Evolutionary conservation across 2,113 vertebrate species (phyloP).

Genomic region (Osmerus mordax): DNA sequence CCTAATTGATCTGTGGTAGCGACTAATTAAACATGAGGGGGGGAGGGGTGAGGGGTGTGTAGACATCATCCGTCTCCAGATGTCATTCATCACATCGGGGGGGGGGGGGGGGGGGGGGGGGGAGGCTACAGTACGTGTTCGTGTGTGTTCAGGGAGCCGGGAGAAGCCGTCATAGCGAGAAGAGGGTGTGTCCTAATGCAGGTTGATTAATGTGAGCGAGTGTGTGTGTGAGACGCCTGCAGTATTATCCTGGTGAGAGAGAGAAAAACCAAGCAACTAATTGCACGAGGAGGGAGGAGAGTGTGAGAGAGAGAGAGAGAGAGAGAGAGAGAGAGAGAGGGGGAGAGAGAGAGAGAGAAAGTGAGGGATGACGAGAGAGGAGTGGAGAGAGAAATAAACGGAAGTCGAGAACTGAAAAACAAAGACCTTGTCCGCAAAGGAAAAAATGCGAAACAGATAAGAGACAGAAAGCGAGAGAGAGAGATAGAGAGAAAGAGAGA

Average conservation of each 20-base stretch:
- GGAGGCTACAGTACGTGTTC: constrained; percentile 9
- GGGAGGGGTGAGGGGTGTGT: constrained; percentile 30
- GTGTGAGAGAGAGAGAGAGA: constrained; percentile 8
- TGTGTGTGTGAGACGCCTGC: too few relatives aligned
- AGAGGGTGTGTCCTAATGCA: too few relatives aligned
- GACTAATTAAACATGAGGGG: constrained; percentile 63
- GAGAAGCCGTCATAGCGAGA: too few relatives aligned
- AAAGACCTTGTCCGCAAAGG: too few relatives aligned
- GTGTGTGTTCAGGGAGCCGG: background rate
- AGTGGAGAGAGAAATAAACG: too few relatives aligned
- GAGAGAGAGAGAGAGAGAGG: background rate
- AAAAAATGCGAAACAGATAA: background rate
- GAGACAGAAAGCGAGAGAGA: constrained; percentile 1
- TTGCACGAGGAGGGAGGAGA: too few relatives aligned
- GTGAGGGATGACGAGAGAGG: too few relatives aligned
- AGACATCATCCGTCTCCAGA: constrained; percentile 53
- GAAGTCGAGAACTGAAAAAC: background rate
- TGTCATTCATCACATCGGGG: constrained; percentile 56
- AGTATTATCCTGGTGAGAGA: too few relatives aligned
- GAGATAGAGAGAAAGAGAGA: background rate
- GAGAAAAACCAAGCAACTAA: background rate
- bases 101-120: too few relatives aligned
- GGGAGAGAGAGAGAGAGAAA: background rate
- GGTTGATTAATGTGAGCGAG: too few relatives aligned
- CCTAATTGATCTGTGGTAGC: constrained; percentile 62